These are phyloP conservation scores for Crenichthys baileyi DNA, from an alignment of 2,797 vertebrate genomes.

Conservation along the genomic window DNA sequence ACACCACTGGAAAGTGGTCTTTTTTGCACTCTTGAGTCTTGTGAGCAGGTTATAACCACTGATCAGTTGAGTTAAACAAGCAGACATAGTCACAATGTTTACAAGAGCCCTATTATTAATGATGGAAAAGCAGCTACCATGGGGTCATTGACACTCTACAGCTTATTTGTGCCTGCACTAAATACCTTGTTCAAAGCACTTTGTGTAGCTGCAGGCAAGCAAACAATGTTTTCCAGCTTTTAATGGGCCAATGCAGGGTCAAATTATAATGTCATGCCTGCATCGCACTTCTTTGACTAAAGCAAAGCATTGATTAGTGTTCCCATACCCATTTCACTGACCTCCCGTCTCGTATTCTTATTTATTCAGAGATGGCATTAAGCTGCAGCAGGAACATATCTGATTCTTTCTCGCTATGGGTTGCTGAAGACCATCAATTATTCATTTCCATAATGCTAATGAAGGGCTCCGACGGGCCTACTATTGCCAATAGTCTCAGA, in stretches of 20 bases:
- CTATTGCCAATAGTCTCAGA: constrained; percentile 39
- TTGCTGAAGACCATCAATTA: constrained; percentile 55
- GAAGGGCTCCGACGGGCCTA: constrained; percentile 53
- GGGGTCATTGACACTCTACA: constrained; percentile 55
- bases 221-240: constrained; percentile 17
- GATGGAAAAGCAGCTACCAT: constrained; percentile 51
- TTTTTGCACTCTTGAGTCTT: constrained; percentile 47
- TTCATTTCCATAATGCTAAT: constrained; percentile 57
- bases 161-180: constrained; percentile 37
- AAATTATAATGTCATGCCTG: constrained; percentile 45
- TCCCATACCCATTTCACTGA: constrained; percentile 33
- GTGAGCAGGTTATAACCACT: constrained; percentile 63
- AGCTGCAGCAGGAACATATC: constrained; percentile 34
- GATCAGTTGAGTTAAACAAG: constrained; percentile 48
- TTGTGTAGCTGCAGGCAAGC: constrained; percentile 27
- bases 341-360: constrained; percentile 35
- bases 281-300: constrained; percentile 19
- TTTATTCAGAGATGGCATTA: constrained; percentile 34
- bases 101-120: constrained; percentile 70
- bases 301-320: constrained; percentile 42
- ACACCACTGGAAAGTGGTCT: constrained; percentile 27
- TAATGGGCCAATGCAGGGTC: constrained; percentile 33
- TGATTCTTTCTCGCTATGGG: constrained; percentile 38
- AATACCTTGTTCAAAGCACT: constrained; percentile 29
- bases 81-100: constrained; percentile 59